Evolutionary conservation across 2,113 vertebrate species (phyloP), one percentile per base, ranked within the genome.

Genomic region (Chloebia gouldiae): DNA sequence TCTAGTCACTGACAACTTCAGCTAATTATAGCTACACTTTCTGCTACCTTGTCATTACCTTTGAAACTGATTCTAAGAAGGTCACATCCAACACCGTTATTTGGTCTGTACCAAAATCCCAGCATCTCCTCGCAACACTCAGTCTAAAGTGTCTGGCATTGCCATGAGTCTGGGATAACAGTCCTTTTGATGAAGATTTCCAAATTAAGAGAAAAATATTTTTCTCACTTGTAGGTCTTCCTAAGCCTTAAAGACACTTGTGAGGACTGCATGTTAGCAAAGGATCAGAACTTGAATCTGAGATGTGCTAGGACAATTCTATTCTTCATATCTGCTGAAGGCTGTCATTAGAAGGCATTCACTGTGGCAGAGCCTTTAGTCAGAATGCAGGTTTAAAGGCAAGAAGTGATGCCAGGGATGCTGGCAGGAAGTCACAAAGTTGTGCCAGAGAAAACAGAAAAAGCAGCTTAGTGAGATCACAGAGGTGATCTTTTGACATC

Each of bases 81-180:
- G 10, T 71, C 0, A 0, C 40, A 15, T 30, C n/a, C 27, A 61
- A 49, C 0, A 3, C 13, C 28, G 44, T 27, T 11, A 35, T 56
- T 61, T 11, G 28, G 40, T 21, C 40, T 60, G 40, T 9, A 90
- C 11, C 59, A 84, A 77, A 83, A 68, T 83, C 44, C 19, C n/a
- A 51, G 16, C 13, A 83, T 24, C 49, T 44, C 16, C 16, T 71
- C 73, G 35, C 59, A 82, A 30, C 16, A 8, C 27, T 56, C 39
- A 39, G 23, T 56, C 27, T 42, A 54, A 85, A 35, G 47, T 2
- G 2, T 31, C 16, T 57, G 60, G 19, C 47, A 53, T 12, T 81
- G 45, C 39, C 56, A 5, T 51, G 49, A 88, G 21, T 40, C 22
- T 3, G 3, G 31, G 24, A 35, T 13, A 83, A 60, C 15, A 50